Conservation (phyloP, 2,888 invertebrate species). For the Leuctra nigra region DNA sequence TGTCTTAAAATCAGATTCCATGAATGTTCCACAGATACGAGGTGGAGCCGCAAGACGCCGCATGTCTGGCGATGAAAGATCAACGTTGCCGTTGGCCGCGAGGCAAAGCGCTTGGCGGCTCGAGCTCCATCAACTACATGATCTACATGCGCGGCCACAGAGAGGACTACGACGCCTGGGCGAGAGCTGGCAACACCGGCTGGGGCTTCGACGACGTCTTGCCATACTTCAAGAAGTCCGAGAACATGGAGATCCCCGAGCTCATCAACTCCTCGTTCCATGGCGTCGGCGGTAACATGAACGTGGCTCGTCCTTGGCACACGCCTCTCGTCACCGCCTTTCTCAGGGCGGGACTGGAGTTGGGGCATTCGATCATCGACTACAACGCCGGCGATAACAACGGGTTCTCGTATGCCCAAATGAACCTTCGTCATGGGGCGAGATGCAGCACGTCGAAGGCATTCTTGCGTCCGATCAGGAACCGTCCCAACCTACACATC, state of each 20-base stretch:
- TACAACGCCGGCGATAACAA: constrained; percentile 42
- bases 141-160: constrained; percentile 74
- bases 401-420: constrained; percentile 44
- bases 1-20: too few species aligned
- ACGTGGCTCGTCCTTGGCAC: constrained; percentile 49
- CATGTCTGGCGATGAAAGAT: constrained; percentile 43
- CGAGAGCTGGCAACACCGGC: constrained; percentile 63
- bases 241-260: constrained; percentile 52
- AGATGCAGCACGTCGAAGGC: constrained; percentile 53
- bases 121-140: constrained; percentile 78
- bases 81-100: constrained; percentile 59
- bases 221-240: constrained; percentile 72
- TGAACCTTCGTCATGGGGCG: constrained; percentile 46
- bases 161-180: constrained; percentile 77
- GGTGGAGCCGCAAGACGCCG: constrained; percentile 54
- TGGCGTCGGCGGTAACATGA: constrained; percentile 49
- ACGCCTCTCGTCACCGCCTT: constrained; percentile 54
- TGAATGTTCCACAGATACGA: too few species aligned
- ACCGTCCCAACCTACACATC: constrained; percentile 59
- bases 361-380: constrained; percentile 42
- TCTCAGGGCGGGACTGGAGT: constrained; percentile 52
- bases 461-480: constrained; percentile 53
- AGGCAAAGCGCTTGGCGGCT: constrained; percentile 76
- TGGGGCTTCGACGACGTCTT: constrained; percentile 71
- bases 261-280: constrained; percentile 46